Evolutionary conservation across 2,113 vertebrate genomes (phyloP).

Genomic region (Calidris pygmaea): DNA sequence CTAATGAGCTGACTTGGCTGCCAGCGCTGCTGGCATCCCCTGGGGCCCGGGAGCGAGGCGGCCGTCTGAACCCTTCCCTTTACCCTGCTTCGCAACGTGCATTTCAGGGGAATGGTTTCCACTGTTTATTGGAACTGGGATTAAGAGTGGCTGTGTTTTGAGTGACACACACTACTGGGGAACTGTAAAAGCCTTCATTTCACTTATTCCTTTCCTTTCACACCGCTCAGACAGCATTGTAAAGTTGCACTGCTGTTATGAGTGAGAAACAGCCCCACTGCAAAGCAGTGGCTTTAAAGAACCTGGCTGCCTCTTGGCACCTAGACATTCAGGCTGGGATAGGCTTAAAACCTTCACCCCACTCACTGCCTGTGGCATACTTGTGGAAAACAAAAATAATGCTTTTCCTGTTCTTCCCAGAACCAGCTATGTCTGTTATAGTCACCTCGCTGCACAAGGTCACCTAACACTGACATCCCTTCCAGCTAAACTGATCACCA

Average conservation of each 20-base stretch:
- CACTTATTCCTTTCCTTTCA: not conserved
- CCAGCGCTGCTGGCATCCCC: not conserved
- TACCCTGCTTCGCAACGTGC: not conserved
- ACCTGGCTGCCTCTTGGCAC: not conserved
- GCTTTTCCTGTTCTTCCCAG: not conserved
- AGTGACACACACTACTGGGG: constrained; percentile 11
- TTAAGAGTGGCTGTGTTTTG: constrained; percentile 22
- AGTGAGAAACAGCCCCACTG: not conserved
- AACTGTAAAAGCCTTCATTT: constrained; percentile 18
- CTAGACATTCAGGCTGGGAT: not conserved
- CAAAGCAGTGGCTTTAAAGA: not conserved
- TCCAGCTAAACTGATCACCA: not conserved
- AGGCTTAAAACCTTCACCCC: not conserved
- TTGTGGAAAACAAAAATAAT: not conserved
- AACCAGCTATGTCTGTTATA: not conserved
- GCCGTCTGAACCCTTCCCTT: not conserved
- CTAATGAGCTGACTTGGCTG: not conserved
- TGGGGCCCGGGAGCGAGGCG: not conserved
- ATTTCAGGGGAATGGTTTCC: not conserved
- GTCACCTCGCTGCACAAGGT: not conserved
- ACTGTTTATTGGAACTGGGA: constrained; percentile 16
- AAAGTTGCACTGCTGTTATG: not conserved
- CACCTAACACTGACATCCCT: not conserved
- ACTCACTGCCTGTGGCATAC: not conserved
- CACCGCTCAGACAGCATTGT: not conserved